A percentile compares a stretch with the other conserved stretches of the same genome.
Evolutionary conservation across 2,113 vertebrate species (phyloP).

Genomic region (Gymnarchus niloticus): DNA sequence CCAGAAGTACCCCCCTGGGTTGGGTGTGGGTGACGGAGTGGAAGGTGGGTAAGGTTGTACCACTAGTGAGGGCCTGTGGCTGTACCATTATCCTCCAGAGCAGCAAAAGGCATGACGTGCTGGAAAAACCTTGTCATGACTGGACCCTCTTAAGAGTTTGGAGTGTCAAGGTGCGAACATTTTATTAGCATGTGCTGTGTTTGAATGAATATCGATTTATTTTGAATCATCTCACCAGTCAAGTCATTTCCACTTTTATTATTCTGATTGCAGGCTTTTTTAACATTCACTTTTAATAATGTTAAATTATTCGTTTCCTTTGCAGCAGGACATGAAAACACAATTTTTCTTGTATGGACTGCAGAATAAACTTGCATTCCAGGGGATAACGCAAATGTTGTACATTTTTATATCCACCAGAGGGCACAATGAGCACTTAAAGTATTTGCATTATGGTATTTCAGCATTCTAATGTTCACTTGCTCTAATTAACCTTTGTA

Average conservation of each 20-base stretch:
- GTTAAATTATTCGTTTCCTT: background rate
- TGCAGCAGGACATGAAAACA: background rate
- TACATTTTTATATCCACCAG: background rate
- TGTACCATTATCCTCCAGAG: background rate
- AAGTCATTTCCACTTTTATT: background rate
- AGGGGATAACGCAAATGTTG: background rate
- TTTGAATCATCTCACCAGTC: background rate
- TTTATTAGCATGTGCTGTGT: background rate
- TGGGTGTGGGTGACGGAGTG: background rate
- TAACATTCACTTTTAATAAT: background rate
- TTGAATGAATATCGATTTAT: background rate
- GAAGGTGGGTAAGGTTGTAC: background rate
- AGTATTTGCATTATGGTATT: background rate
- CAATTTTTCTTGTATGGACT: background rate
- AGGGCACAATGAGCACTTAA: background rate
- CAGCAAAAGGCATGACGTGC: too few species aligned
- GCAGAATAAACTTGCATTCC: background rate
- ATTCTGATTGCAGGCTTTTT: background rate
- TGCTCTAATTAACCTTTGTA: background rate
- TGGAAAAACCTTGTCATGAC: background rate
- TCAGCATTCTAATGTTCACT: background rate
- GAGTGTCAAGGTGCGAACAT: background rate
- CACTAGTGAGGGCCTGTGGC: background rate
- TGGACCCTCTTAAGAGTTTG: too few species aligned
- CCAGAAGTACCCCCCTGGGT: background rate